phyloP scores from a whole-genome alignment of 2,113 vertebrate species.

The Orientallactaga bullata region DNA sequence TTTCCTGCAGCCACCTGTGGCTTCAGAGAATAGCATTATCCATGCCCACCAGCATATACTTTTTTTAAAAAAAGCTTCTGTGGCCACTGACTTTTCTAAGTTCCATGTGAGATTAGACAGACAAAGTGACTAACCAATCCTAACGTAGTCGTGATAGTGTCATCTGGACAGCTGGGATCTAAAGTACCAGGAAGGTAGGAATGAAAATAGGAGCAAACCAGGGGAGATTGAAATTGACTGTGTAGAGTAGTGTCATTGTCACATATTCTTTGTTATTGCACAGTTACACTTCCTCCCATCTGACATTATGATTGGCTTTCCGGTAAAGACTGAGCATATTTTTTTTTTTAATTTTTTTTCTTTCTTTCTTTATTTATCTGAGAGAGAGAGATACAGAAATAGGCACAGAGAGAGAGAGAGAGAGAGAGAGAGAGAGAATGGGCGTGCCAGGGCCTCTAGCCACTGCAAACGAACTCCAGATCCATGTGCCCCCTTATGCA shows the following conservation, averaged over 20 bases:
- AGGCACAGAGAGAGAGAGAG: no score
- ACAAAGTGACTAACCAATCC: neutral
- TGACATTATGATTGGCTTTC: neutral
- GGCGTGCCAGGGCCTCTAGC: no score
- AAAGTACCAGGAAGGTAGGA: neutral
- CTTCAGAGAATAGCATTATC: no score
- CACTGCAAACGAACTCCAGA: no score
- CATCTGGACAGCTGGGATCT: neutral
- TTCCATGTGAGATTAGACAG: conserved; percentile 37
- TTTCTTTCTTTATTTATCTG: no score
- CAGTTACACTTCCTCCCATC: neutral
- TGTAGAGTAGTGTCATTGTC: no score
- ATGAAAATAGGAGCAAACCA: neutral
- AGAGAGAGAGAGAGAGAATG: no score
- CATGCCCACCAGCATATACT: neutral
- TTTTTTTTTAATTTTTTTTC: no score
- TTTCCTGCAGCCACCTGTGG: no score
- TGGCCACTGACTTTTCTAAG: neutral
- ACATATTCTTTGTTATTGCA: neutral
- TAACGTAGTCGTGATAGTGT: neutral
- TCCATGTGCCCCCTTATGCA: no score
- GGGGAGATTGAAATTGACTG: neutral
- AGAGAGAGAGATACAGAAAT: no score
- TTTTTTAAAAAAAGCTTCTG: neutral
- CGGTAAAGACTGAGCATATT: no score